These are phyloP conservation scores for Neodiprion pinetum DNA, from an alignment of 1,140 invertebrate species.

Conservation along the genomic window DNA sequence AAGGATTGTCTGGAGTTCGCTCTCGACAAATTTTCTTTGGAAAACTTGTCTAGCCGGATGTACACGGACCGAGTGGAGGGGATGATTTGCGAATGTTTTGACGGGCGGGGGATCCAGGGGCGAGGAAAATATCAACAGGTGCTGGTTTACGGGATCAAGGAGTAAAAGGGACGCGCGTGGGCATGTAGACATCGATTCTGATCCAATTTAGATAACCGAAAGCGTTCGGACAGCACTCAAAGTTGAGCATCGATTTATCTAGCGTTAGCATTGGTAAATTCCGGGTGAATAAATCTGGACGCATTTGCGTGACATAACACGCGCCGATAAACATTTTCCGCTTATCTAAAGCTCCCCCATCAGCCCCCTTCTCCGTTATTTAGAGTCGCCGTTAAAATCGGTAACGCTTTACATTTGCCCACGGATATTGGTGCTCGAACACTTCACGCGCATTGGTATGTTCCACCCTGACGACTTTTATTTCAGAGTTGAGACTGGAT, in stretches of 20 bases:
- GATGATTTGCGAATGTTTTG: not conserved
- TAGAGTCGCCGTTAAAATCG: not conserved
- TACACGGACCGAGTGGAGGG: conserved; percentile 27
- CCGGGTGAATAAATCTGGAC: not conserved
- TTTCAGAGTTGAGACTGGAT: too few relatives aligned
- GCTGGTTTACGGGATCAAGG: conserved; percentile 52
- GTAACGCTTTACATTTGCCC: not conserved
- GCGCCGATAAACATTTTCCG: not conserved
- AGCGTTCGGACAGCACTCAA: conserved; percentile 53
- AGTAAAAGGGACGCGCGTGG: conserved; percentile 38
- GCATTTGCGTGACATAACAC: conserved; percentile 4
- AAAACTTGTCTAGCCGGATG: conserved; percentile 34
- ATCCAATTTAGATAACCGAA: conserved; percentile 62
- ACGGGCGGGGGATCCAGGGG: not conserved
- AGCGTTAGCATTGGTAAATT: conserved; percentile 11
- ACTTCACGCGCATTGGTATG: too few relatives aligned
- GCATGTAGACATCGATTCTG: conserved; percentile 55
- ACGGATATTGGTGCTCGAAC: too few relatives aligned
- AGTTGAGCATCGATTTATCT: conserved; percentile 23
- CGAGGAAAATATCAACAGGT: conserved; percentile 45
- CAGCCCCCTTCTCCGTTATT: not conserved
- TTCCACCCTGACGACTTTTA: too few relatives aligned
- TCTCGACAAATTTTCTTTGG: conserved; percentile 21
- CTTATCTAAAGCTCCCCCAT: not conserved
- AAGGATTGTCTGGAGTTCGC: conserved; percentile 20